Conservation (phyloP, 2,797 vertebrate species). For the Macroramphosus scolopax region DNA sequence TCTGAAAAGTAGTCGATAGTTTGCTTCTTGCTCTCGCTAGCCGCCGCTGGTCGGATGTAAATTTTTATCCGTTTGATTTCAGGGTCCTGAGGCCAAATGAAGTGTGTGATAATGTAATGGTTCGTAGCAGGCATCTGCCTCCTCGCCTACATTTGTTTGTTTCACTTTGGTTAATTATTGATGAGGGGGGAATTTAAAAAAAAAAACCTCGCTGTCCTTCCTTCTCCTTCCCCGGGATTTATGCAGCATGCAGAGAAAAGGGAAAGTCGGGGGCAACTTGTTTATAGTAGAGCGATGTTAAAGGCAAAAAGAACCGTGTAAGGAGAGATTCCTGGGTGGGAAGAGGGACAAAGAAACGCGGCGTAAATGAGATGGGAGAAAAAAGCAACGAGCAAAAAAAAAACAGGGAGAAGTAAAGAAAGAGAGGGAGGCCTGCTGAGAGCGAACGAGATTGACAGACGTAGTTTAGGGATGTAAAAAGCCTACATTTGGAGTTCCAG, state of each 20-base stretch:
- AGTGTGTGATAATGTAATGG: slow-evolving; percentile 32
- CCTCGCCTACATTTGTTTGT: too few relatives aligned
- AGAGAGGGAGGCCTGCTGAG: slow-evolving; percentile 43
- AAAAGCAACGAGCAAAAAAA: slow-evolving; percentile 11
- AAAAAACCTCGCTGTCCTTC: slow-evolving; percentile 32
- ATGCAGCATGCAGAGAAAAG: slow-evolving; percentile 35
- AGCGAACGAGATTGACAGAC: slow-evolving; percentile 59
- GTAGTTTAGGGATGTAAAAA: slow-evolving; percentile 48
- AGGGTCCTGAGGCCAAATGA: slow-evolving; percentile 33
- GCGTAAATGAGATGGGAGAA: slow-evolving; percentile 12
- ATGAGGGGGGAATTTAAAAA: slow-evolving; percentile 33
- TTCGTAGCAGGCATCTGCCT: too few relatives aligned
- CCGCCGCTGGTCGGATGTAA: slow-evolving; percentile 35
- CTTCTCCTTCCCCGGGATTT: slow-evolving; percentile 34
- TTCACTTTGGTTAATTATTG: slow-evolving; percentile 62
- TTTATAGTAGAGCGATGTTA: slow-evolving; percentile 16
- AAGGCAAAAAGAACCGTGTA: slow-evolving; percentile 18
- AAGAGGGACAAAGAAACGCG: slow-evolving; percentile 25
- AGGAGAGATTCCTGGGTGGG: slow-evolving; percentile 21
- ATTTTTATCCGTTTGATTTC: slow-evolving; percentile 41
- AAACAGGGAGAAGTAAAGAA: slow-evolving; percentile 38
- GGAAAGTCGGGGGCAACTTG: slow-evolving; percentile 46
- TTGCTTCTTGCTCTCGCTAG: slow-evolving; percentile 32
- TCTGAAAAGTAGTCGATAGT: slow-evolving; percentile 60
- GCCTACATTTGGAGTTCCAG: slow-evolving; percentile 54